phyloP scores from a whole-genome alignment of 2,113 vertebrate species.

The Gallinago undulata region DNA sequence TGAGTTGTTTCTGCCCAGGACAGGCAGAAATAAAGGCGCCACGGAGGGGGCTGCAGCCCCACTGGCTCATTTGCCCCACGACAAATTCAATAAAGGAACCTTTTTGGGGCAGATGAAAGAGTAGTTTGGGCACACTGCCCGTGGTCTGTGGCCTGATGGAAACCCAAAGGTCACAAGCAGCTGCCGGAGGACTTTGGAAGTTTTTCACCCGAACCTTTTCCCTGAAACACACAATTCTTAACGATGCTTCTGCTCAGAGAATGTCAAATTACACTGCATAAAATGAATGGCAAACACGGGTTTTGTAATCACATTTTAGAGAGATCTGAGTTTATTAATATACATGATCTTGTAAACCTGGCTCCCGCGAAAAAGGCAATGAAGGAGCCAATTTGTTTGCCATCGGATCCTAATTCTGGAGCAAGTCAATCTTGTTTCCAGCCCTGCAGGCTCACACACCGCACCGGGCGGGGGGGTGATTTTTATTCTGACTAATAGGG shows the following conservation, averaged over 20 bases:
- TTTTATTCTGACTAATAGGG: not conserved
- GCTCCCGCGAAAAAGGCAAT: not conserved
- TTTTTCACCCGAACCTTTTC: not conserved
- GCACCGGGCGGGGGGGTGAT: fast-evolving
- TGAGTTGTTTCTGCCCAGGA: not conserved
- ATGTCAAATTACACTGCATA: not conserved
- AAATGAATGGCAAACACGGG: not conserved
- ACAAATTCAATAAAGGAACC: fast-evolving
- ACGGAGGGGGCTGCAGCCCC: not conserved
- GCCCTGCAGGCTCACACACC: fast-evolving
- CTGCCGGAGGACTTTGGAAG: not conserved
- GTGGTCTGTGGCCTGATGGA: not conserved
- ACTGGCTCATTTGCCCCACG: not conserved
- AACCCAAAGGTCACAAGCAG: not conserved
- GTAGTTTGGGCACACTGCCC: fast-evolving
- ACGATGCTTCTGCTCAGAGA: not conserved
- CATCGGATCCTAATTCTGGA: not conserved
- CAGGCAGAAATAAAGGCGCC: fast-evolving
- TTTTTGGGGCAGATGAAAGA: not conserved
- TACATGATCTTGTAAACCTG: not conserved
- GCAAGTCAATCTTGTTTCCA: not conserved
- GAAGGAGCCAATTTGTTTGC: not conserved
- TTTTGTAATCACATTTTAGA: not conserved
- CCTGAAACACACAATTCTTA: not conserved
- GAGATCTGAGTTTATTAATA: not conserved